phyloP scores from a whole-genome alignment of 1,140 invertebrate genomes.

The Lordiphosa clarofinis region DNA sequence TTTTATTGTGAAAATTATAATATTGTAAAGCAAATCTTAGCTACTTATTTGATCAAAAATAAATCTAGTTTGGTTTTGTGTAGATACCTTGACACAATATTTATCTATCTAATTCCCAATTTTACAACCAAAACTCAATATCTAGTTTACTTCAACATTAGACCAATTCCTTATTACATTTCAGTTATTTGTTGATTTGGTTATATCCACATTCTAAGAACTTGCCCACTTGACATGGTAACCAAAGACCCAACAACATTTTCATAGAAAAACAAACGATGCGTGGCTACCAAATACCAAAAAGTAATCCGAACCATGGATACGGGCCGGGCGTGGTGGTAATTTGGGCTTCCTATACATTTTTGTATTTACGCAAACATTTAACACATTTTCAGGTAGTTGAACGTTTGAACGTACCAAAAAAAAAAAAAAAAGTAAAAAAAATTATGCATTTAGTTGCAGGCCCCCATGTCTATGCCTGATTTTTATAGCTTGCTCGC shows the following conservation, averaged over 20 bases:
- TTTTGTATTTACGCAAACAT: constrained; percentile 69
- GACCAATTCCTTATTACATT: constrained; percentile 30
- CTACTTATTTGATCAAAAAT: too few relatives aligned
- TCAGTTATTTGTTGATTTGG: constrained; percentile 32
- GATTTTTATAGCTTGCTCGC: constrained; percentile 44
- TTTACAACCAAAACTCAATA: too few relatives aligned
- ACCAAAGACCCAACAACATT: constrained; percentile 62
- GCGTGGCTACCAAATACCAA: constrained; percentile 49
- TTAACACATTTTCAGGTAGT: constrained; percentile 71
- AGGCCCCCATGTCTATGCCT: constrained; percentile 16
- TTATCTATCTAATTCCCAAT: too few relatives aligned
- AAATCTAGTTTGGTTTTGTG: too few relatives aligned
- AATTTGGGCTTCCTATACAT: constrained; percentile 12
- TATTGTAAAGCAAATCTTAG: too few relatives aligned
- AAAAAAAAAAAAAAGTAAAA: too few relatives aligned
- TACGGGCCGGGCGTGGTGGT: constrained; percentile 35
- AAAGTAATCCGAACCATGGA: constrained; percentile 48
- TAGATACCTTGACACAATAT: too few relatives aligned
- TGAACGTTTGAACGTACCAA: too few relatives aligned
- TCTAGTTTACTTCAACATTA: constrained; percentile 15
- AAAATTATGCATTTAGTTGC: constrained; percentile 27
- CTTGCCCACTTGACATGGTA: constrained; percentile 66
- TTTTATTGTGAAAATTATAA: too few relatives aligned
- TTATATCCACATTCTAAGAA: constrained; percentile 49
- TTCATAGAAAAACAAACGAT: constrained; percentile 63